Base-by-base conservation (phyloP, 2,888 invertebrate species). In the Resseliella maxima region DNA sequence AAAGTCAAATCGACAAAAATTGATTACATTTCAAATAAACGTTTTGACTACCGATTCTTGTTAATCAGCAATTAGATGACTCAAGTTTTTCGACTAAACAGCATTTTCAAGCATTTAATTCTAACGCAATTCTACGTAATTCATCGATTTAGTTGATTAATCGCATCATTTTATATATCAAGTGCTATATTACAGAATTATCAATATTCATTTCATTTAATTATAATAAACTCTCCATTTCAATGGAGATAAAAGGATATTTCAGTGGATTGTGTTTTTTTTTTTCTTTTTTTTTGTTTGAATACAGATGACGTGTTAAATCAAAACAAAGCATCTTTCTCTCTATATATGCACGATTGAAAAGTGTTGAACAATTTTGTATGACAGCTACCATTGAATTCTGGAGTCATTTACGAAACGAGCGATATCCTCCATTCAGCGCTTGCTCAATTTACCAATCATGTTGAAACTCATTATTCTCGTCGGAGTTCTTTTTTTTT, bases 361-460 rank as follows among this genome's bases (percentile, higher is more conserved):
- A n/a, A 59, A 59, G 18, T 10, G 18, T 24, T 72, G 72, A 15
- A 15, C 18, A 72, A 27, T 15, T 31, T 72, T 15, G 31, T 35
- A 72, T 72, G 72, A 72, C 72, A 72, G 72, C 72, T 72, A 31
- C 72, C 72, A 72, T 72, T 72, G 72, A 31, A 72, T 72, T 72
- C 15, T 27, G 72, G 15, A 72, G 72, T 72, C 72, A 72, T 72
- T 72, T 72, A 27, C 27, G 31, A 72, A 72, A 31, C 59, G 46
- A 41, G 41, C 41, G 31, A 72, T 72, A 72, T 72, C 72, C 31
- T 72, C 72, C 72, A 72, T 72, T 72, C 72, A 72, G 72, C 72
- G n/a, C 18, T 72, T 18, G 31, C 72, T 72, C 72, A 72, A 72
- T 72, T 72, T 72, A 72, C 72, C 72, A 72, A 72, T 72, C 72